Evolutionary conservation across 2,888 invertebrate species (phyloP).

Genomic region (Netelia fuscicornis): DNA sequence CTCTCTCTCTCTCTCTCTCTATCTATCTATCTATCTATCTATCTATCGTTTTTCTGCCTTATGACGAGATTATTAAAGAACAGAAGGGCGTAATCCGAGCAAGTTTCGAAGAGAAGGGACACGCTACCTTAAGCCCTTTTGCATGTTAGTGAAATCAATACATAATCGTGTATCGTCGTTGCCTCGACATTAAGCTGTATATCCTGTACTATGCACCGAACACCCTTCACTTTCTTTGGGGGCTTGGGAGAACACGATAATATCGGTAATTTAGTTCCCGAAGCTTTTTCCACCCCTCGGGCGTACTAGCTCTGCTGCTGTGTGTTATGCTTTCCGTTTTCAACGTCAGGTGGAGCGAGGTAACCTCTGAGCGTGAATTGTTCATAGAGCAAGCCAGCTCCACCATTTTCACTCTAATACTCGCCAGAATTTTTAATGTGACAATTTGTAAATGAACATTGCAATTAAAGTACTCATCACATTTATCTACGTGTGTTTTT

Average conservation of each 20-base stretch:
- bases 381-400: neutral
- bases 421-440: too few relatives aligned
- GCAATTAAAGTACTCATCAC: too few relatives aligned
- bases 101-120: neutral
- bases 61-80: neutral
- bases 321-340: conserved; percentile 22
- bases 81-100: neutral
- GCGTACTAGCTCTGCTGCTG: conserved; percentile 18
- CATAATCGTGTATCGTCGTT: conserved; percentile 40
- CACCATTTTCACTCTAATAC: neutral
- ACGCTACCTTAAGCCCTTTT: neutral
- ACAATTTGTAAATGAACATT: too few relatives aligned
- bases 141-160: neutral
- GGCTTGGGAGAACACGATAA: conserved; percentile 64
- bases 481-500: too few relatives aligned
- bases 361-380: conserved; percentile 32
- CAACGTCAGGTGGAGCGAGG: conserved; percentile 28
- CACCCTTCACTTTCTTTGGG: conserved; percentile 68
- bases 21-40: conserved; percentile 18
- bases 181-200: conserved; percentile 43
- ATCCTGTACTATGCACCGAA: conserved; percentile 38
- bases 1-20: conserved; percentile 16
- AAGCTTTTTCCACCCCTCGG: conserved; percentile 41
- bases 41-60: neutral
- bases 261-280: conserved; percentile 76